Conservation (phyloP, 64 coral and sea anemone genomes). For the Orbicella faveolata region DNA sequence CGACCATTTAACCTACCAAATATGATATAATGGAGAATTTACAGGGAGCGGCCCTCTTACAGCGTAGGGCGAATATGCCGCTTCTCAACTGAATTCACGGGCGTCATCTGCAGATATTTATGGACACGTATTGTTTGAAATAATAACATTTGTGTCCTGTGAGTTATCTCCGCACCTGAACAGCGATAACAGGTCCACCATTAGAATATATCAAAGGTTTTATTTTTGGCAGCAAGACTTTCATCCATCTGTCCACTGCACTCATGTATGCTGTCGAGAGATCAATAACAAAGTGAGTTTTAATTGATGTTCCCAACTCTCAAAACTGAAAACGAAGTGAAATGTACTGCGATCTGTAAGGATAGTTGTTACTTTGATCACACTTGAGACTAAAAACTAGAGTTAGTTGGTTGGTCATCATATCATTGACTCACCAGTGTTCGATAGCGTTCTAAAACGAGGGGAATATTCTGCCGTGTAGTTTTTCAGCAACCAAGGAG, state of each 20-base stretch:
- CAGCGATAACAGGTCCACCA: constrained; percentile 80
- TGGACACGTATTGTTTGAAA: neutral
- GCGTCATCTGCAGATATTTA: too few relatives aligned
- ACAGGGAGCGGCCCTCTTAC: too few relatives aligned
- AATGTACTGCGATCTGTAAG: too few relatives aligned
- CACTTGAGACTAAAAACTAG: neutral
- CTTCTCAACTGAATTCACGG: too few relatives aligned
- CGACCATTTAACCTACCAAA: too few relatives aligned
- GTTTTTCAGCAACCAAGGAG: constrained; percentile 53
- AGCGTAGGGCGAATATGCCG: too few relatives aligned
- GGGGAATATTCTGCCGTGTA: constrained; percentile 24
- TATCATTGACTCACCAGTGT: neutral
- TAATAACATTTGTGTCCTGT: neutral
- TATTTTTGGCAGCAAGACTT: constrained; percentile 33
- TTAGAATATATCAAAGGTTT: constrained; percentile 71
- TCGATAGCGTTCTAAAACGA: constrained; percentile 11
- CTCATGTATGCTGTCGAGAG: constrained; percentile 16
- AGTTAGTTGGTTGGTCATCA: too few relatives aligned
- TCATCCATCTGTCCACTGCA: constrained; percentile 57
- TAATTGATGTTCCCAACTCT: too few relatives aligned
- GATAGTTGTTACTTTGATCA: too few relatives aligned
- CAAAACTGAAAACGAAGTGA: too few relatives aligned
- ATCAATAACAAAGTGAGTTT: too few relatives aligned
- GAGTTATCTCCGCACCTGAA: constrained; percentile 6
- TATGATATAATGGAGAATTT: too few relatives aligned